A percentile compares a stretch with the other conserved stretches of the same genome.
These are phyloP conservation scores for Dione vanillae DNA, from an alignment of 2,888 invertebrate genomes.

Conservation along the genomic window DNA sequence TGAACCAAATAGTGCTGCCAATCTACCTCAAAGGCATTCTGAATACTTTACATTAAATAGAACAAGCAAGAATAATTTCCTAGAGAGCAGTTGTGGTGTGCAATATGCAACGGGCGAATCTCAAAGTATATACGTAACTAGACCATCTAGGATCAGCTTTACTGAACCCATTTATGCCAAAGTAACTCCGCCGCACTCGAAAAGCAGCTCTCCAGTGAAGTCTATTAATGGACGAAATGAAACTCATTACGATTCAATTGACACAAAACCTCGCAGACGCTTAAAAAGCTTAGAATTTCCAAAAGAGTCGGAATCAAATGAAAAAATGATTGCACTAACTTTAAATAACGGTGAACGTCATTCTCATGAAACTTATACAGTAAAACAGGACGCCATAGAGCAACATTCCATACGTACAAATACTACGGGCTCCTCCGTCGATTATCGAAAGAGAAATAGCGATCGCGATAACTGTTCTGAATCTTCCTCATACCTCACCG, in stretches of 20 bases:
- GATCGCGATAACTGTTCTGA: constrained; percentile 82
- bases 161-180: constrained; percentile 80
- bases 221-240: constrained; percentile 65
- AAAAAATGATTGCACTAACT: constrained; percentile 68
- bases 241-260: constrained; percentile 79
- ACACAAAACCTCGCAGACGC: constrained; percentile 77
- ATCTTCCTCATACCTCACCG: constrained; percentile 79
- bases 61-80: constrained; percentile 72
- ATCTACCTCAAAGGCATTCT: constrained; percentile 80
- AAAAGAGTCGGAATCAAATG: constrained; percentile 64
- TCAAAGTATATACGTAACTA: constrained; percentile 54
- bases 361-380: constrained; percentile 69
- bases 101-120: constrained; percentile 67
- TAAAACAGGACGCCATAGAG: constrained; percentile 72
- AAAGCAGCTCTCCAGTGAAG: constrained; percentile 72
- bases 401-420: constrained; percentile 78
- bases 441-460: constrained; percentile 77
- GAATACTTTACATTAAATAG: constrained; percentile 81
- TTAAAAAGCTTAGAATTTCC: constrained; percentile 75
- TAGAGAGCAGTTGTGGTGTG: constrained; percentile 72
- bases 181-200: constrained; percentile 73
- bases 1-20: constrained; percentile 70
- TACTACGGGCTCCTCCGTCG: constrained; percentile 72
- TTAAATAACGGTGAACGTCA: constrained; percentile 74
- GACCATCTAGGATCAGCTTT: constrained; percentile 71